phyloP scores from a whole-genome alignment of 2,797 vertebrate genomes.

The Sebastiscus albofasciatus region DNA sequence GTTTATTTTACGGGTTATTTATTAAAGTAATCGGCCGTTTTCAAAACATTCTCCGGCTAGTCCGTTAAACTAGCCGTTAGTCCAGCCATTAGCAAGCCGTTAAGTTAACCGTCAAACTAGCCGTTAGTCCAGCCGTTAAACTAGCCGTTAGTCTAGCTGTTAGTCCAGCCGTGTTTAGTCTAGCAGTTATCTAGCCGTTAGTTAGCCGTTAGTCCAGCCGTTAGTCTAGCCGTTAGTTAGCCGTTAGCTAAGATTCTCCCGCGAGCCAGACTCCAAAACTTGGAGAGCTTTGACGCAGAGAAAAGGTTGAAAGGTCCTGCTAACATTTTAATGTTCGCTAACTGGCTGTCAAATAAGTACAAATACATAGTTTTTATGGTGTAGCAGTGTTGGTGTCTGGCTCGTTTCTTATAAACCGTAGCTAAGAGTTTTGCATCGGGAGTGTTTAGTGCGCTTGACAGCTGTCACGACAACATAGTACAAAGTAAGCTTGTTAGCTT shows the following conservation, averaged over 20 bases:
- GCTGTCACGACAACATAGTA: slow-evolving; percentile 81
- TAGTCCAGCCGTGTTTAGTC: no score
- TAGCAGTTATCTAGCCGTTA: no score
- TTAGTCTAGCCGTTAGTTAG: no score
- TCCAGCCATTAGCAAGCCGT: no score
- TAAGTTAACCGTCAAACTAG: no score
- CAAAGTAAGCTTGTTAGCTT: slow-evolving; percentile 79
- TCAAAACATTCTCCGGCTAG: slow-evolving; percentile 69
- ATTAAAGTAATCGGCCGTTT: slow-evolving; percentile 40
- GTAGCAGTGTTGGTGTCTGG: neutral
- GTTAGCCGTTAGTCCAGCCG: no score
- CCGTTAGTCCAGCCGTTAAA: no score
- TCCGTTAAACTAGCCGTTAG: slow-evolving; percentile 49
- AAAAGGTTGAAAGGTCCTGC: slow-evolving; percentile 40
- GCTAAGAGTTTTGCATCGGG: slow-evolving; percentile 58
- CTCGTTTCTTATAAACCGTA: slow-evolving; percentile 28
- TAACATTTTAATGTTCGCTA: slow-evolving; percentile 20
- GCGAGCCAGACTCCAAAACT: slow-evolving; percentile 84
- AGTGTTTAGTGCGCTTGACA: slow-evolving; percentile 80
- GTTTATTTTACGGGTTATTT: slow-evolving; percentile 26
- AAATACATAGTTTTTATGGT: neutral
- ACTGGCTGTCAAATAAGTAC: slow-evolving; percentile 17
- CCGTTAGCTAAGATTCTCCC: slow-evolving; percentile 78
- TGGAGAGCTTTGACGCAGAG: slow-evolving; percentile 62
- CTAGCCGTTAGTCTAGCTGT: no score